Evolutionary conservation across 1,140 invertebrate genomes (phyloP), one percentile per base, ranked within the genome.

Genomic region (Nautilus pompilius): DNA sequence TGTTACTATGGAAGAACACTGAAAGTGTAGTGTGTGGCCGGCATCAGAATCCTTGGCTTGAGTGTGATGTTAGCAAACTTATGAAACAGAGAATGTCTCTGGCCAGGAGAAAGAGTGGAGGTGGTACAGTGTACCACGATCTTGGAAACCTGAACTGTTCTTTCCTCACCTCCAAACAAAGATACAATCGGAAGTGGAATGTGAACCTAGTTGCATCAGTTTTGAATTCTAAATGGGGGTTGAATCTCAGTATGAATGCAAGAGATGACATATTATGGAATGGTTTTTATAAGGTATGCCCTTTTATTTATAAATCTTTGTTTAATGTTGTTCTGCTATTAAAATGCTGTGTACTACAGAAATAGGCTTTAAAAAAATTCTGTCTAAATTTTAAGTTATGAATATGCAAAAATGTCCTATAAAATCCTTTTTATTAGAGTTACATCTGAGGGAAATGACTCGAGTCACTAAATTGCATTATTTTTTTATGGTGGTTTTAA

Each of bases 91-190:
- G 87, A 20, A 87, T 96, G 49, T 80, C 86, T 2, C 70, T 98
- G 20, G 96, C 90, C 0, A 86, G 96, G 56, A 86, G 96, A 22
- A 93, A 94, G 74, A 97, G 94, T 81, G 96, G 95, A n/a, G 97
- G 96, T 62, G 95, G 95, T 10, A 91, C 94, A 20, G 95, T 99
- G 22, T 99, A 95, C 81, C 96, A 99, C 82, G 96, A 99, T 82
- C 74, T 86, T 64, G 95, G 95, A 46, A 97, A 96, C 84, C 82
- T 98, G 0, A 98, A 98, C 84, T 85, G 94, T 56, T 90, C 93
- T 0, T 98, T 98, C 80, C 92, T 98, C 68, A 91, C 90, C 3
- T 85, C 89, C 0, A 86, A 88, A 69, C 87, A 90, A 67, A 83
- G 87, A 53, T 96, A 96, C 78, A 88, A 94, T 78, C 84, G 93